These are phyloP conservation scores for Henricia sp. DNA, from an alignment of 53 echinoderm and acorn worm genomes.

Conservation along the genomic window DNA sequence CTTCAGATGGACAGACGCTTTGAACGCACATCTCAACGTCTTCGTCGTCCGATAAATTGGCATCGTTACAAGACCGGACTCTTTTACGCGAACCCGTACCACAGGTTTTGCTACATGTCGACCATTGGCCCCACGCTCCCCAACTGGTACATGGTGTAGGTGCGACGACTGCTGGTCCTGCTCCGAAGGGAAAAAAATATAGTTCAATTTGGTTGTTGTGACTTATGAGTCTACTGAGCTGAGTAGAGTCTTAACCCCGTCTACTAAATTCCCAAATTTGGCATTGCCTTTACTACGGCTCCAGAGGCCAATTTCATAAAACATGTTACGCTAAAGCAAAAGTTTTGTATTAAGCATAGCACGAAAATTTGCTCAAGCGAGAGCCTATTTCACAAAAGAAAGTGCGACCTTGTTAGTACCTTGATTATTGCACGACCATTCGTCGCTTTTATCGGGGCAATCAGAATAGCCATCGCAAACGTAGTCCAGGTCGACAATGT, in stretches of 20 bases:
- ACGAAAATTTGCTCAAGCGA: too few species aligned
- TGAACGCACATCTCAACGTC: not conserved
- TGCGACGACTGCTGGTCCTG: not conserved
- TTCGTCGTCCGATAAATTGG: not conserved
- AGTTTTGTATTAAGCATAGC: too few species aligned
- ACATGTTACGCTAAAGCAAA: too few species aligned
- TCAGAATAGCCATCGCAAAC: too few species aligned
- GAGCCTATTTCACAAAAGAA: not conserved
- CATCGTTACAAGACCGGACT: not conserved
- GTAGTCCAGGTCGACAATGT: too few species aligned
- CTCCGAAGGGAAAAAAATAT: too few species aligned
- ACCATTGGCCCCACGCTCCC: constrained; percentile 1
- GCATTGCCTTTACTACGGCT: not conserved
- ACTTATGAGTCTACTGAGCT: not conserved
- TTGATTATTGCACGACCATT: too few species aligned
- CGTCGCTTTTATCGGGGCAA: too few species aligned
- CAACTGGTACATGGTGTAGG: not conserved
- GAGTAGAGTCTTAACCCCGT: not conserved
- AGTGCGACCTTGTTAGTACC: not conserved
- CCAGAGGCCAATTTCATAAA: too few species aligned
- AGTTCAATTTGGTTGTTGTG: not conserved
- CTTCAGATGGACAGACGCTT: constrained; percentile 5
- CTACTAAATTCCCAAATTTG: not conserved
- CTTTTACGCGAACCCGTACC: not conserved
- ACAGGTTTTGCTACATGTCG: not conserved